These are phyloP conservation scores for Sardinella longiceps DNA, from an alignment of 2,797 vertebrate species.

Conservation along the genomic window DNA sequence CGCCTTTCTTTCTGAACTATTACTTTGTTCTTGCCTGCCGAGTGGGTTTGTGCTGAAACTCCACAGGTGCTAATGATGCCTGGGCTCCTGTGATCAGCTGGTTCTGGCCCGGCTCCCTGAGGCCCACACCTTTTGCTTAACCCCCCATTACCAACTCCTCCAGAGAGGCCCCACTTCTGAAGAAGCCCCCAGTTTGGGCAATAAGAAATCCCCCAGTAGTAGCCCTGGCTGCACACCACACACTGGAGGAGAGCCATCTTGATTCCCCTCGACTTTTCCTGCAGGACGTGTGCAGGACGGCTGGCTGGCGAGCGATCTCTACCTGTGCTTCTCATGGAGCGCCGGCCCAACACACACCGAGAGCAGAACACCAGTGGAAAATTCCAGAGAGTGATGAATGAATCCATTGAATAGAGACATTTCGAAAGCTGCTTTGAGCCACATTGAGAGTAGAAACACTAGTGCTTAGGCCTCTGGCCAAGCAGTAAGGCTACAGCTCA, in stretches of 20 bases:
- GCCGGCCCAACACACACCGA: neutral
- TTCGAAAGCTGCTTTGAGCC: neutral
- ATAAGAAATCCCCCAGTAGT: neutral
- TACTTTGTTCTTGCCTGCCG: conserved; percentile 36
- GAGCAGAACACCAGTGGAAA: conserved; percentile 1
- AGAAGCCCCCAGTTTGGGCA: neutral
- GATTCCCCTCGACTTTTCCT: neutral
- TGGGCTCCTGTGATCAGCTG: neutral
- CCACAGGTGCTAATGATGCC: conserved; percentile 16
- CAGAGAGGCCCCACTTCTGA: neutral
- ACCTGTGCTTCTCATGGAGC: neutral
- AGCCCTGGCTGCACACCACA: neutral
- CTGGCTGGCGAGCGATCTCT: neutral
- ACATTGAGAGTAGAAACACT: neutral
- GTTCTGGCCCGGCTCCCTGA: neutral
- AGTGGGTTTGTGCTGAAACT: neutral
- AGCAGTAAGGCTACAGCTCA: neutral
- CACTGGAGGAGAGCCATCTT: neutral
- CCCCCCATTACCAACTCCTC: conserved; percentile 7
- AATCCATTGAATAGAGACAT: neutral
- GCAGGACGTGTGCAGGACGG: neutral
- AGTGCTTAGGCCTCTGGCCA: neutral
- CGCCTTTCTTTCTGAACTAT: conserved; percentile 34
- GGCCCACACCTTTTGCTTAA: neutral
- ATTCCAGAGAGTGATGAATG: conserved; percentile 39